Percentiles rank a stretch among this genome's conserved stretches.
Evolutionary conservation across 2,113 vertebrate genomes (phyloP).

Genomic region (Seriola dumerili): DNA sequence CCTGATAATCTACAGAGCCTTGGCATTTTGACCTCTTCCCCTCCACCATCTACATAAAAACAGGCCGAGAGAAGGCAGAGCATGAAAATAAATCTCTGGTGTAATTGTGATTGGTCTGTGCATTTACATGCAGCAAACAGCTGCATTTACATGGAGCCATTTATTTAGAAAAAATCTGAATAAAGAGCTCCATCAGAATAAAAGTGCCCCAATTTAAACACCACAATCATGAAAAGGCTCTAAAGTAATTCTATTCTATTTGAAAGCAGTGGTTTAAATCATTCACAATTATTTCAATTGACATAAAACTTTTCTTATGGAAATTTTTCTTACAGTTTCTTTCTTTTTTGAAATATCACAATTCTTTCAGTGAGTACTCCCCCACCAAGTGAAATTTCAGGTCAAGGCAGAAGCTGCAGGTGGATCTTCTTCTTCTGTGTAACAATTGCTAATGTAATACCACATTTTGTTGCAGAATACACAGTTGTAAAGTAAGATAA

Average conservation of each 20-base stretch:
- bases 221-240: background rate
- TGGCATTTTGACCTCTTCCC: background rate
- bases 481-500: slow-evolving; percentile 20
- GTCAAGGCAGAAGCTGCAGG: slow-evolving; percentile 35
- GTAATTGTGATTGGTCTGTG: background rate
- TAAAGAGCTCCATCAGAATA: background rate
- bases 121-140: background rate
- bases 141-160: background rate
- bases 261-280: background rate
- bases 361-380: slow-evolving; percentile 7
- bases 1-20: background rate
- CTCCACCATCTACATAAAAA: background rate
- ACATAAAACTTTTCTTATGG: background rate
- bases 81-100: background rate
- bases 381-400: slow-evolving; percentile 27
- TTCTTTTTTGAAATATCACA: slow-evolving; percentile 1
- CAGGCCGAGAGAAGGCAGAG: background rate
- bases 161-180: background rate
- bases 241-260: background rate
- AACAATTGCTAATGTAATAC: slow-evolving; percentile 33
- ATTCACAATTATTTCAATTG: background rate
- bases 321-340: background rate
- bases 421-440: slow-evolving; percentile 22
- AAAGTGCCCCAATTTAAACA: background rate
- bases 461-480: slow-evolving; percentile 3